These are phyloP conservation scores for Somateria mollissima DNA, from an alignment of 2,797 vertebrate species.

Conservation along the genomic window DNA sequence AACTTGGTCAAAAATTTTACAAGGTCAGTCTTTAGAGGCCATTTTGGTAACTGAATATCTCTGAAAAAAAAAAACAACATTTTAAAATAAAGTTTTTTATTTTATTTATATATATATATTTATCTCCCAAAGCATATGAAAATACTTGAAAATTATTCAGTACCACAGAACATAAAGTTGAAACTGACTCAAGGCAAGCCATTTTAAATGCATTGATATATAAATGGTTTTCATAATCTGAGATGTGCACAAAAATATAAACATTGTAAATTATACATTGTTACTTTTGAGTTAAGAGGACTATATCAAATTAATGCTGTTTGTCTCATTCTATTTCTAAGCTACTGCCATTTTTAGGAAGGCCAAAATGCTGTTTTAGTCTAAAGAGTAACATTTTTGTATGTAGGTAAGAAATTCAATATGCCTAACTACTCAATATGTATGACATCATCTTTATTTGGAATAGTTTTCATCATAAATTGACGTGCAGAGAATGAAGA, in stretches of 20 bases:
- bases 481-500: background rate
- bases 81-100: background rate
- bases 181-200: background rate
- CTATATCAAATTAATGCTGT: background rate
- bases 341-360: background rate
- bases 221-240: background rate
- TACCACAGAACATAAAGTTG: background rate
- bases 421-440: background rate
- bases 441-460: background rate
- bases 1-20: background rate
- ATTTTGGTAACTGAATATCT: background rate
- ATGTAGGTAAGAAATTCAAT: background rate
- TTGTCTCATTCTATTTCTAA: background rate
- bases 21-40: background rate
- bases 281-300: background rate
- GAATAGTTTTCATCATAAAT: background rate
- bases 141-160: background rate
- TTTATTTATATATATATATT: no score
- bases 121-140: background rate
- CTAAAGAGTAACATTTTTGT: background rate
- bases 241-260: background rate
- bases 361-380: background rate
- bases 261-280: background rate
- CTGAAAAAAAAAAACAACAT: background rate
- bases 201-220: background rate